A percentile compares a stretch with the other conserved stretches of the same genome.
phyloP scores from a whole-genome alignment of 2,113 vertebrate species.

The Porphyrio hochstetteri region DNA sequence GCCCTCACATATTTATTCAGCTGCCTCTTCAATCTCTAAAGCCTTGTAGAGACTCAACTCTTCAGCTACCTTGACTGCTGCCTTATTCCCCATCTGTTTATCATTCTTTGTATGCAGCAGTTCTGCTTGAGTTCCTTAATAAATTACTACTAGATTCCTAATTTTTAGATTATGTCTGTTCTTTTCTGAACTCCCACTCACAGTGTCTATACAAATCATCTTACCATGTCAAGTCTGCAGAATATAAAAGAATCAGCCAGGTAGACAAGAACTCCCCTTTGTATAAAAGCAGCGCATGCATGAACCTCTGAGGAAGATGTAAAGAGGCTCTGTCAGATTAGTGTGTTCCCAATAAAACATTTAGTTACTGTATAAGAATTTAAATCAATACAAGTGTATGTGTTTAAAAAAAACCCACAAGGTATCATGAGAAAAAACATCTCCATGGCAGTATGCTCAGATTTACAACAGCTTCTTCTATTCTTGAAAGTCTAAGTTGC shows the following conservation, averaged over 20 bases:
- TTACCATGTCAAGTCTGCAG: conserved; percentile 24
- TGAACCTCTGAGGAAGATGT: conserved; percentile 19
- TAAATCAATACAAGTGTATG: not conserved
- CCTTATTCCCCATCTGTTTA: conserved; percentile 51
- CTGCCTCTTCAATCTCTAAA: conserved; percentile 27
- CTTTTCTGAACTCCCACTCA: conserved; percentile 56
- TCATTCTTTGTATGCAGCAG: not conserved
- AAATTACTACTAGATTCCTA: conserved; percentile 60
- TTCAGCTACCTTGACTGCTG: conserved; percentile 40
- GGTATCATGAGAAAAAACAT: not conserved
- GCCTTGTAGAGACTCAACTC: not conserved
- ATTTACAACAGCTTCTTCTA: not conserved
- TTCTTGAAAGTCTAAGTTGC: not conserved
- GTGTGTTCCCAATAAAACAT: not conserved
- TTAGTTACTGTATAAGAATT: not conserved
- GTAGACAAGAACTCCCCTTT: conserved; percentile 37
- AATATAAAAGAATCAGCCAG: conserved; percentile 46
- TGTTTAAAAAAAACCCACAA: not conserved
- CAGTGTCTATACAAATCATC: conserved; percentile 24
- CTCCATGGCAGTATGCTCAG: not conserved
- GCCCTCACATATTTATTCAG: not conserved
- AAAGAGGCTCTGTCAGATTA: conserved; percentile 26
- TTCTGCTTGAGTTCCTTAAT: conserved; percentile 49
- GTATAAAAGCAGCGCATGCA: not conserved
- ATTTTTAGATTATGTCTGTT: conserved; percentile 62